Percentiles rank a stretch among this genome's conserved stretches.
Conservation (phyloP, 2,113 vertebrate species). For the Notechis scutatus region DNA sequence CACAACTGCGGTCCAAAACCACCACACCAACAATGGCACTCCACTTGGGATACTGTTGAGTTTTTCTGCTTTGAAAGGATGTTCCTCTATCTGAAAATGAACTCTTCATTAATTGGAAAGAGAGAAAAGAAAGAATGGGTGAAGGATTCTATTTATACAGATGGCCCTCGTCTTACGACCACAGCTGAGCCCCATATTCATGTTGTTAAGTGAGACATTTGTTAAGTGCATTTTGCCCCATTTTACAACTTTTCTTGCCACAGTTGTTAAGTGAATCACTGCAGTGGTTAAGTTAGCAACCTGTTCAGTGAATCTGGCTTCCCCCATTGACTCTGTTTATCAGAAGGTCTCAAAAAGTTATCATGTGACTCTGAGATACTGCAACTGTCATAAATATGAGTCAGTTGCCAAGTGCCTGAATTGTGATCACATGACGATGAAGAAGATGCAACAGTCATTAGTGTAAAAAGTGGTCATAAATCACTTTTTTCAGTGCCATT, state of each 20-base stretch:
- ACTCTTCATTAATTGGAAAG: not conserved
- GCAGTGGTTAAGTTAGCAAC: too few species aligned
- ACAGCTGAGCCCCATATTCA: too few species aligned
- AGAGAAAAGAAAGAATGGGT: not conserved
- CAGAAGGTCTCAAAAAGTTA: not conserved
- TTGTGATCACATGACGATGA: not conserved
- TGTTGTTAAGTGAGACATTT: too few species aligned
- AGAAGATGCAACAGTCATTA: not conserved
- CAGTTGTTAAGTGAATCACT: too few species aligned
- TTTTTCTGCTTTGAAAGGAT: not conserved
- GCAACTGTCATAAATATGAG: not conserved
- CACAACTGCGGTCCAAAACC: not conserved
- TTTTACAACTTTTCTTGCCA: too few species aligned
- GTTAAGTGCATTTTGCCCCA: too few species aligned
- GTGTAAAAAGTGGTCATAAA: not conserved
- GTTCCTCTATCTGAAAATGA: not conserved
- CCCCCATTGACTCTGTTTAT: not conserved
- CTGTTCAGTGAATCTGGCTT: too few species aligned
- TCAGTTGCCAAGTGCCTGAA: not conserved
- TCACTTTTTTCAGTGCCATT: not conserved
- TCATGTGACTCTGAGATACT: not conserved
- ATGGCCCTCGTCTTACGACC: too few species aligned
- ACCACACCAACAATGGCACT: too few species aligned
- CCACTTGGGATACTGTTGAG: not conserved
- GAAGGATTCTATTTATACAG: not conserved